phyloP scores from a whole-genome alignment of 2,888 invertebrate genomes.

The Serrognathus titanus region DNA sequence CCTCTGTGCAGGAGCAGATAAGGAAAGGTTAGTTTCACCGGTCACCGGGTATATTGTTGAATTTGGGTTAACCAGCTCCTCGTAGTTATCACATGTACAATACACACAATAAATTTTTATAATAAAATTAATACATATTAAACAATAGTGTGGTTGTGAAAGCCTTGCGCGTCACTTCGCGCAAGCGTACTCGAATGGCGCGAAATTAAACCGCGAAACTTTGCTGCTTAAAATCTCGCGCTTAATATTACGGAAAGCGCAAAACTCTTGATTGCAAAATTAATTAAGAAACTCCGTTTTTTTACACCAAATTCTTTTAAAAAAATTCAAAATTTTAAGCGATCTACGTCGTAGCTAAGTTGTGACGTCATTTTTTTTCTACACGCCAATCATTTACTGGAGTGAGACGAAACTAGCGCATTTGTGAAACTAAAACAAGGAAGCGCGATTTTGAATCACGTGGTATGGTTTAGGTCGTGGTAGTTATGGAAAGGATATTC shows the following conservation, averaged over 20 bases:
- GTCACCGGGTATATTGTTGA: neutral
- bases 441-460: slow-evolving; percentile 19
- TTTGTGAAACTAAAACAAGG: neutral
- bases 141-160: no score
- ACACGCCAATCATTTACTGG: neutral
- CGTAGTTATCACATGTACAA: neutral
- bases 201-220: slow-evolving; percentile 2
- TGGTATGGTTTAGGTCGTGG: slow-evolving; percentile 22
- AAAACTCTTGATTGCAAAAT: neutral
- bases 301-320: neutral
- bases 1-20: slow-evolving; percentile 54
- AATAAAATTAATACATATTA: no score
- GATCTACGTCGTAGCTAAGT: neutral
- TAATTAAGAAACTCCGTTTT: neutral
- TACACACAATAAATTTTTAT: neutral
- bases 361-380: neutral
- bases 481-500: slow-evolving; percentile 27
- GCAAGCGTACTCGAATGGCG: slow-evolving; percentile 13
- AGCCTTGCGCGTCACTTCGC: neutral
- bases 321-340: neutral
- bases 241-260: neutral
- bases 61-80: neutral
- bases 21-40: slow-evolving; percentile 49
- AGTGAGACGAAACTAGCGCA: neutral
- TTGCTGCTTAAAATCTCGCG: no score